Conservation (phyloP, 2,113 vertebrate species). For the Pterocles burchelli region DNA sequence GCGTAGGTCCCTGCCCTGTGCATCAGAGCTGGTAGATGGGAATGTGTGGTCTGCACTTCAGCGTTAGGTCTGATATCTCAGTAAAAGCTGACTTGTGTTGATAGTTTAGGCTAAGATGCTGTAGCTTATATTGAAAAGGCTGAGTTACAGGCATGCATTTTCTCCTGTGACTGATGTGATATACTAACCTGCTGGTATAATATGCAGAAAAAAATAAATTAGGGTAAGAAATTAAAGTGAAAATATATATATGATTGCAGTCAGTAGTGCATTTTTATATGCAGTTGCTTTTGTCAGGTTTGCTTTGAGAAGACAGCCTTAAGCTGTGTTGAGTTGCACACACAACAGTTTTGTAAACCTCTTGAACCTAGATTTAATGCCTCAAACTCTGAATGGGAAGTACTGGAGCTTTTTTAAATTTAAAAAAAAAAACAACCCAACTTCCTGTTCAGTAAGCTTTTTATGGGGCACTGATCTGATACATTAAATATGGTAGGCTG, state of each 20-base stretch:
- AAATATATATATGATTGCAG: neutral
- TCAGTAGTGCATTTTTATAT: neutral
- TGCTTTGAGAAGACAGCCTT: neutral
- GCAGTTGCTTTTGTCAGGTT: neutral
- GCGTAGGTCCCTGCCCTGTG: neutral
- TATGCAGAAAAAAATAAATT: neutral
- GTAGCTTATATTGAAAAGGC: neutral
- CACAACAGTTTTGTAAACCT: neutral
- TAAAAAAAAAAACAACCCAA: too few relatives aligned
- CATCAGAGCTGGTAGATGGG: neutral
- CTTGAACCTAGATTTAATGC: neutral
- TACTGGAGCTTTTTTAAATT: neutral
- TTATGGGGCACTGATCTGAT: neutral
- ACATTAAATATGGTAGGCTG: neutral
- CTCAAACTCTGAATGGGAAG: neutral
- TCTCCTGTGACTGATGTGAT: neutral
- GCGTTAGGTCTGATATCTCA: neutral
- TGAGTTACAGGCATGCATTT: neutral
- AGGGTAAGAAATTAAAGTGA: neutral
- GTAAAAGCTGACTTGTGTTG: neutral
- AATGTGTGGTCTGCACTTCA: neutral
- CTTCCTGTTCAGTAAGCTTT: neutral
- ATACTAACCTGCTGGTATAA: neutral
- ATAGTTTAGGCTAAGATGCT: neutral
- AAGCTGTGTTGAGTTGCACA: neutral